A percentile compares a stretch with the other conserved stretches of the same genome.
Conservation (phyloP, 1,140 invertebrate genomes). For the Colletes latitarsis region DNA sequence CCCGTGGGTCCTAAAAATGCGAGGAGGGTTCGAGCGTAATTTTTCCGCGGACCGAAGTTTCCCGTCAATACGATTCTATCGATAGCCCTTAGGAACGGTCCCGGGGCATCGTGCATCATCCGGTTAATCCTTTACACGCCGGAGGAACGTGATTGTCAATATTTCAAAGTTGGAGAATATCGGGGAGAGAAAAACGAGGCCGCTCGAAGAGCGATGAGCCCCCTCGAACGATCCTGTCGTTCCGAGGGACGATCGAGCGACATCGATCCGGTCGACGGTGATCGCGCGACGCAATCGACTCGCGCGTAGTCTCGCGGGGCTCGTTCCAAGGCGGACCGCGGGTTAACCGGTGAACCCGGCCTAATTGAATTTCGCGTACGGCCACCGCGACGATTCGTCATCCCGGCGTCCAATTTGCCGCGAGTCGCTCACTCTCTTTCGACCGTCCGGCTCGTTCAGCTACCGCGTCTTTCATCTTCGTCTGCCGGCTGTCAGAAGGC, state of each 20-base stretch:
- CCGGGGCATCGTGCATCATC: slow-evolving; percentile 2
- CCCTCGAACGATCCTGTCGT: background rate
- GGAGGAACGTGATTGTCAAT: slow-evolving; percentile 28
- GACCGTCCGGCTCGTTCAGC: slow-evolving; percentile 25
- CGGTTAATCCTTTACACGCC: slow-evolving; percentile 21
- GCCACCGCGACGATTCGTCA: slow-evolving; percentile 60
- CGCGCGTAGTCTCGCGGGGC: slow-evolving; percentile 48
- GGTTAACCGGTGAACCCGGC: slow-evolving; percentile 53
- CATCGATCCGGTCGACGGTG: slow-evolving; percentile 17
- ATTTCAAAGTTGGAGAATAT: slow-evolving; percentile 17
- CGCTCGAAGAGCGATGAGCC: slow-evolving; percentile 14
- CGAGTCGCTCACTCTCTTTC: slow-evolving; percentile 59
- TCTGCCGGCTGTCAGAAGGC: slow-evolving; percentile 28
- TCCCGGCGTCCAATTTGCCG: slow-evolving; percentile 61
- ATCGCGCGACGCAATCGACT: slow-evolving; percentile 45
- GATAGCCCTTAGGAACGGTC: slow-evolving; percentile 7
- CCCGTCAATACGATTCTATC: background rate
- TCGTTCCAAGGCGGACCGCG: slow-evolving; percentile 53
- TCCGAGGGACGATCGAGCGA: no score
- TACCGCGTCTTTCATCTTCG: slow-evolving; percentile 57
- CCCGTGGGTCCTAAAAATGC: background rate
- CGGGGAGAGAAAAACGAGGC: slow-evolving; percentile 7
- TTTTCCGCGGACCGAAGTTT: background rate
- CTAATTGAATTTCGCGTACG: slow-evolving; percentile 67
- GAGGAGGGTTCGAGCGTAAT: slow-evolving; percentile 9